Base-by-base conservation (phyloP, 1,140 invertebrate species). In the Calliopsis andreniformis region DNA sequence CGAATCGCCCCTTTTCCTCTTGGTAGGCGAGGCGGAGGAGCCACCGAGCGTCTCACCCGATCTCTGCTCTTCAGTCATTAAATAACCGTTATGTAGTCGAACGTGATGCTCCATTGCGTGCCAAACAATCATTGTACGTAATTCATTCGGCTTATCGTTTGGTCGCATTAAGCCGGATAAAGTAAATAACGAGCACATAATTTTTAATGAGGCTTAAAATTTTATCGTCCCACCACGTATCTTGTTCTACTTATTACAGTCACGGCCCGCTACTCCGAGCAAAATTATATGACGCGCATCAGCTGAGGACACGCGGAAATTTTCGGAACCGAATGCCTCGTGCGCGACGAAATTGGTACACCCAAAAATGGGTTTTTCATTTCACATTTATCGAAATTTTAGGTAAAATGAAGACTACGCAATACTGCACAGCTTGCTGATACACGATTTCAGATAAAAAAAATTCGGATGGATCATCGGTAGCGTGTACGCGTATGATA, bases 161-260 rank as follows among this genome's bases (percentile, higher is more conserved):
- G 53, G 30, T 69, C 66, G 55, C 66, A 76, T 76, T 53, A 53
- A 69, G 35, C 43, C 25, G 43, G 25, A 69, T 76, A 76, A 69
- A 76, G 35, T 76, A 76, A 76, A 76, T 76, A 76, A 69, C 64
- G 55, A 61, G 73, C 53, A 39, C 59, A 76, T 49, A 59, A 76
- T 61, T 69, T 69, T 76, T 61, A 76, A 69, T 32, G 55, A 53
- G 45, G 4, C 47, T 61, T 42, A 23, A 61, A 69, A 61, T 68
- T 59, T 51, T 69, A 69, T 69, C 20, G 64, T 61, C 5, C 20
- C 64, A 2, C 16, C 16, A 3, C 30, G 2, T 61, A 10, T 20
- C 55, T 43, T 43, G 55, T 69, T 69, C 72, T 30, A 49, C 42
- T 76, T 68, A 28, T 58, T 56, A 56, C 20, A 5, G 2, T 3